Conservation (phyloP, 2,113 vertebrate genomes). For the Oxyruncus cristatus region DNA sequence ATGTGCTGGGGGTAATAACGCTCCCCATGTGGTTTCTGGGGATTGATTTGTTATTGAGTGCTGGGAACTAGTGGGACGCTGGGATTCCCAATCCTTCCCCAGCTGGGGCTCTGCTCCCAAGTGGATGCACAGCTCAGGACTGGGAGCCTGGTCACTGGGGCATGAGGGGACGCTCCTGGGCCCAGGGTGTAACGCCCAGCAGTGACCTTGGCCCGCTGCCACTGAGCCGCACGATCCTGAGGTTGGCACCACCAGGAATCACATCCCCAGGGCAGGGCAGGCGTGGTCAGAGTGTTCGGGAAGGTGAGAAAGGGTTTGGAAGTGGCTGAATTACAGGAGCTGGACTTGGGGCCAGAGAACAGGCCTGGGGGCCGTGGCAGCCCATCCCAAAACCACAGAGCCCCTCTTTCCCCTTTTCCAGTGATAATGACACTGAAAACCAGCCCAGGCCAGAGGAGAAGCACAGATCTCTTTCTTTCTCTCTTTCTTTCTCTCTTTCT, state of each 20-base stretch:
- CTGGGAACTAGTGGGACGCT: not conserved
- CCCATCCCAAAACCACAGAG: rapidly evolving
- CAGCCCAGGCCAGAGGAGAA: not conserved
- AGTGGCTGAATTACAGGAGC: not conserved
- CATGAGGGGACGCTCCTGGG: not conserved
- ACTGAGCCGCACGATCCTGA: rapidly evolving
- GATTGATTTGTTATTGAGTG: not conserved
- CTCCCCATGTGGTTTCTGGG: not conserved
- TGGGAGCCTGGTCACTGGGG: not conserved
- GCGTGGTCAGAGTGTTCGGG: not conserved
- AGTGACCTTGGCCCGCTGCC: not conserved
- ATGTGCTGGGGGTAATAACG: not conserved
- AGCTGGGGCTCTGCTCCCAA: not conserved
- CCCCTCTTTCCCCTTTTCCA: not conserved
- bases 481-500: too few species aligned
- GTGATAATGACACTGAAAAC: not conserved
- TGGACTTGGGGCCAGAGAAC: not conserved
- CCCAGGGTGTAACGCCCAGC: rapidly evolving
- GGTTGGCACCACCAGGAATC: not conserved
- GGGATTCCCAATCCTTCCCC: not conserved
- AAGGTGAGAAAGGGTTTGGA: not conserved
- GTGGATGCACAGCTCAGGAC: not conserved
- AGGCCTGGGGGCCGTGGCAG: rapidly evolving
- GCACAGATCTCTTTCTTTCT: not conserved
- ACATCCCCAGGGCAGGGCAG: not conserved